A percentile compares a stretch with the other conserved stretches of the same genome.
phyloP scores from a whole-genome alignment of 2,113 vertebrate species.

The Bubo bubo region DNA sequence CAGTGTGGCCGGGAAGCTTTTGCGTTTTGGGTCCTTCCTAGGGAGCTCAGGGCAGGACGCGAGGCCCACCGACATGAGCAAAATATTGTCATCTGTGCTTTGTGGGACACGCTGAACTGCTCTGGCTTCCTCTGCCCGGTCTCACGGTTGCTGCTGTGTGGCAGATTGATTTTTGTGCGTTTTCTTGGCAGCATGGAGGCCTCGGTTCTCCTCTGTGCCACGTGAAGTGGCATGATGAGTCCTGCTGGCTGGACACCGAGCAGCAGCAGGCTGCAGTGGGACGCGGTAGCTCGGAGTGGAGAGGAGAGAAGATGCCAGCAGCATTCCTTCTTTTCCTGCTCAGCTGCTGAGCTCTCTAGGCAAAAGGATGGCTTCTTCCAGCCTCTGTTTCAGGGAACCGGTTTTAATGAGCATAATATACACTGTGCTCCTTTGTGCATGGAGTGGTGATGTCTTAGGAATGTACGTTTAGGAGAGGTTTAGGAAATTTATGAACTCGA shows the following conservation, averaged over 20 bases:
- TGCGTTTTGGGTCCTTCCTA: not conserved
- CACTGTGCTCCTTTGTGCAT: not conserved
- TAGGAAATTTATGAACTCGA: not conserved
- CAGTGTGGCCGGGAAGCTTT: not conserved
- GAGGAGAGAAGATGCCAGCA: not conserved
- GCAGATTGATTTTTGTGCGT: not conserved
- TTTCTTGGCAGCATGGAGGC: not conserved
- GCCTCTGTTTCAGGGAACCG: not conserved
- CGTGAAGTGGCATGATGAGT: accelerated
- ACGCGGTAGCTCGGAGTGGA: accelerated
- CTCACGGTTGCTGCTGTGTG: not conserved
- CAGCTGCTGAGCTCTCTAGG: not conserved
- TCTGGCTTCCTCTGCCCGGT: not conserved
- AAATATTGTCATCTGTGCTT: not conserved
- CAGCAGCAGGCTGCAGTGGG: not conserved
- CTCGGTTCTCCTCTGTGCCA: not conserved
- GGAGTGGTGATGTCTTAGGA: not conserved
- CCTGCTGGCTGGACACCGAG: accelerated
- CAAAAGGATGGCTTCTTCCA: not conserved
- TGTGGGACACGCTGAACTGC: not conserved
- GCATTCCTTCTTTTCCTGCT: not conserved
- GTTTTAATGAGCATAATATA: not conserved
- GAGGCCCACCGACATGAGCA: not conserved
- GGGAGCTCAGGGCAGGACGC: not conserved
- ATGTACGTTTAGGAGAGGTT: accelerated